Base-by-base conservation (phyloP, 2,888 invertebrate genomes). In the Melanotus villosus region DNA sequence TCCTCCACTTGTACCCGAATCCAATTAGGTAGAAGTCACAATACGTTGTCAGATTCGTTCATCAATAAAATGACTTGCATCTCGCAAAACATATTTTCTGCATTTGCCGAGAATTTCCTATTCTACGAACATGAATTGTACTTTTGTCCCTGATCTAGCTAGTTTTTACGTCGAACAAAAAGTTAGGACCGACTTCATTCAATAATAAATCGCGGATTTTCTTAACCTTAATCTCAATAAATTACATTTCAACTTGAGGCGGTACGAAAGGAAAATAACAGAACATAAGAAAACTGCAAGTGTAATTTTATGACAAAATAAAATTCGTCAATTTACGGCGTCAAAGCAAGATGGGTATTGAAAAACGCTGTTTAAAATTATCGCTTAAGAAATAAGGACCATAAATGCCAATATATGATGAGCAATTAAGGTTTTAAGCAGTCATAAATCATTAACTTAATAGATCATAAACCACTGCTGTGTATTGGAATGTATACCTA, bases 1-100 rank as follows among this genome's bases (percentile, higher is more conserved):
- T 70, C 69, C 77, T 77, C 75, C 76, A 74, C 75, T 74, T 76
- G 75, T 77, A 76, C 79, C 77, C 77, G 76, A 80, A 81, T 82
- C 82, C 82, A 83, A 83, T 83, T 83, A 83, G 81, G 78, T 78
- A 78, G 78, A 80, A 83, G 82, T 83, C 83, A 82, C 80, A 82
- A 80, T 80, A 78, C 75, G 75, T 77, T 80, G 78, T 78, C 77
- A 77, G 78, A 78, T 75, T 79, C 80, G 79, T 80, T 76, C 80
- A 81, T 81, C 81, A 81, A 78, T 77, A 77, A 78, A 77, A 75
- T 81, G 81, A 81, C 81, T 80, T 80, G 80, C 80, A 79, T 73
- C 75, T 80, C 77, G 54, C 57, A 62, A 68, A 80, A 81, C 80
- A 80, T 80, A 81, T 80, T 81, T 81, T 80, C 78, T 77, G 73